Conservation (phyloP, 2,888 invertebrate genomes). For the Metallyticus violacea region DNA sequence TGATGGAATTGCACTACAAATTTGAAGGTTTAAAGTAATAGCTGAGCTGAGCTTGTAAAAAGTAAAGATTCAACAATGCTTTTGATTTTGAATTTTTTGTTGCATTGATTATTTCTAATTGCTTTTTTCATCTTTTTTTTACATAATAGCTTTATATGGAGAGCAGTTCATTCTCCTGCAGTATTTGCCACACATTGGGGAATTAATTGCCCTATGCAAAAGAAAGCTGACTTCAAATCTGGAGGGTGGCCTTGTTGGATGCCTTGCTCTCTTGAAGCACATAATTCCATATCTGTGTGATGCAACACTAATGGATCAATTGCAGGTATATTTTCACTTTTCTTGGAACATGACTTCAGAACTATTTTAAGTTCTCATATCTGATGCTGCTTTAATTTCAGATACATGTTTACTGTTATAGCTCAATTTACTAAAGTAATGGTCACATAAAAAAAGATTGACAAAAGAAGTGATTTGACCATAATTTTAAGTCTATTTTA, state of each 20-base stretch:
- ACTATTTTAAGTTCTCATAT: too few relatives aligned
- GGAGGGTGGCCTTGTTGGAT: slow-evolving; percentile 86
- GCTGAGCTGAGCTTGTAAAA: too few relatives aligned
- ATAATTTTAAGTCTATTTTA: too few relatives aligned
- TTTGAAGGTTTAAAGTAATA: too few relatives aligned
- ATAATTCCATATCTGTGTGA: slow-evolving; percentile 80
- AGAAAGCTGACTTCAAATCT: slow-evolving; percentile 76
- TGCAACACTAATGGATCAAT: slow-evolving; percentile 79
- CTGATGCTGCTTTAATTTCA: background rate
- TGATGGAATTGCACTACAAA: too few relatives aligned
- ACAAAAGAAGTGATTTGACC: too few relatives aligned
- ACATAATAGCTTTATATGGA: slow-evolving; percentile 68
- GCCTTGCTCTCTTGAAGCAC: slow-evolving; percentile 74
- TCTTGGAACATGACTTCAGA: background rate
- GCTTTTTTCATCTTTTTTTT: background rate
- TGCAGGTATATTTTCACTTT: slow-evolving; percentile 46
- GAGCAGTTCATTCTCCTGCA: slow-evolving; percentile 85
- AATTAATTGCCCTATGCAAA: slow-evolving; percentile 76
- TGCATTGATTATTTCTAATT: background rate
- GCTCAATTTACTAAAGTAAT: too few relatives aligned
- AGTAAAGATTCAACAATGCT: too few relatives aligned
- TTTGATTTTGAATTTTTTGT: background rate
- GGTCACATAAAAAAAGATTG: too few relatives aligned
- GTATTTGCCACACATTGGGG: slow-evolving; percentile 86
- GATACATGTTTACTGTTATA: too few relatives aligned